Percentiles rank a stretch among this genome's conserved stretches.
Evolutionary conservation across 1,140 invertebrate genomes (phyloP).

Genomic region (Drosophila funebris): DNA sequence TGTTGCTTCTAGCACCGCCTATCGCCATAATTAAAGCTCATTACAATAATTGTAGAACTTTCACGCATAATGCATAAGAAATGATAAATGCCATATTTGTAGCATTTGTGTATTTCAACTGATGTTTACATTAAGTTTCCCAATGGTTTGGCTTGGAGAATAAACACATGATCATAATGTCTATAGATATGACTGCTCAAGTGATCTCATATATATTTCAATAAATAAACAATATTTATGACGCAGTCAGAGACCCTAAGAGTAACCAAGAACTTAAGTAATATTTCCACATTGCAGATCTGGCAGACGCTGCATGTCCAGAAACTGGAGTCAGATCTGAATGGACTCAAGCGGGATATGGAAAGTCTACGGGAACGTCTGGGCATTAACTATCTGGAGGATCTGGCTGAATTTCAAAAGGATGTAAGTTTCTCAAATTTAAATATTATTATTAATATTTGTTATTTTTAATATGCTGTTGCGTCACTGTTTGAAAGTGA

Average conservation of each 20-base stretch:
- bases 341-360: conserved; percentile 51
- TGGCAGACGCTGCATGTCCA: conserved; percentile 67
- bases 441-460: background rate
- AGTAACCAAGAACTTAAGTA: conserved; percentile 1
- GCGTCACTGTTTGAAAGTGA: conserved; percentile 15
- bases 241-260: background rate
- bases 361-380: conserved; percentile 67
- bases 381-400: conserved; percentile 76
- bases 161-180: conserved; percentile 46
- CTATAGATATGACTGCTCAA: conserved; percentile 18
- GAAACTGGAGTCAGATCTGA: conserved; percentile 65
- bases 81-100: background rate
- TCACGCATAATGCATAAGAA: conserved; percentile 24
- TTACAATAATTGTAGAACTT: conserved; percentile 54
- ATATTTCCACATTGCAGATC: conserved; percentile 50
- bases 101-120: background rate
- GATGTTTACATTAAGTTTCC: conserved; percentile 26
- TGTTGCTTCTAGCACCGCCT: conserved; percentile 47
- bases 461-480: background rate
- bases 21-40: conserved; percentile 57
- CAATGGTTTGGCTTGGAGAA: conserved; percentile 21
- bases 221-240: conserved; percentile 9
- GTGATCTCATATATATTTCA: conserved; percentile 28
- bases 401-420: conserved; percentile 73
- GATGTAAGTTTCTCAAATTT: conserved; percentile 54